These are phyloP conservation scores for Plotosus lineatus DNA, from an alignment of 2,113 vertebrate genomes.

Conservation along the genomic window DNA sequence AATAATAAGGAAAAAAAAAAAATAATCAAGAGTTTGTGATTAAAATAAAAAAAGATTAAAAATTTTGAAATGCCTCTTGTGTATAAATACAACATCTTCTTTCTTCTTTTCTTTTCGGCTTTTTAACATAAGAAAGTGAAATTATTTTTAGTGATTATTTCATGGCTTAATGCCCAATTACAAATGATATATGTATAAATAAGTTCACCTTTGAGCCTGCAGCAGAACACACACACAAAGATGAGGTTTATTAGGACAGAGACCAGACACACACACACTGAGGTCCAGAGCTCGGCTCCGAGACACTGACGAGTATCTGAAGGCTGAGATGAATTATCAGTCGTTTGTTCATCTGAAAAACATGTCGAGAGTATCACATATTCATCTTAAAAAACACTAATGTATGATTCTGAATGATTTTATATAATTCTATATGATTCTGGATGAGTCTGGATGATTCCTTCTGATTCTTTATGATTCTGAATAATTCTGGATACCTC, in stretches of 20 bases:
- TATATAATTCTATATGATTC: neutral
- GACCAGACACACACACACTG: neutral
- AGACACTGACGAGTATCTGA: neutral
- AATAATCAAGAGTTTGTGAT: neutral
- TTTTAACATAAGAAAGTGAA: no score
- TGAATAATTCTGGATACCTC: no score
- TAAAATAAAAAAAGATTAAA: neutral
- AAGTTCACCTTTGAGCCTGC: neutral
- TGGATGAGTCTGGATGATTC: no score
- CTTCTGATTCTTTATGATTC: no score
- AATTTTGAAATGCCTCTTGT: neutral
- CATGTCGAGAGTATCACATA: neutral
- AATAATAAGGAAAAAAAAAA: no score
- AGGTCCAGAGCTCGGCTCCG: neutral
- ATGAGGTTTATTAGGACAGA: conserved; percentile 15
- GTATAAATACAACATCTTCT: neutral
- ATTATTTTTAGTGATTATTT: neutral
- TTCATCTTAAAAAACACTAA: neutral
- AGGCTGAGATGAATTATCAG: neutral
- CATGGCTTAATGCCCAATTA: neutral
- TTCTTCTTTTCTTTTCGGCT: no score
- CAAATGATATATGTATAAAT: neutral
- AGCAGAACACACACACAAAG: neutral
- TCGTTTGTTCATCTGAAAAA: neutral
- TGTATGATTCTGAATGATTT: no score